Conservation (phyloP, 2,888 invertebrate genomes). For the Monochamus alternatus region DNA sequence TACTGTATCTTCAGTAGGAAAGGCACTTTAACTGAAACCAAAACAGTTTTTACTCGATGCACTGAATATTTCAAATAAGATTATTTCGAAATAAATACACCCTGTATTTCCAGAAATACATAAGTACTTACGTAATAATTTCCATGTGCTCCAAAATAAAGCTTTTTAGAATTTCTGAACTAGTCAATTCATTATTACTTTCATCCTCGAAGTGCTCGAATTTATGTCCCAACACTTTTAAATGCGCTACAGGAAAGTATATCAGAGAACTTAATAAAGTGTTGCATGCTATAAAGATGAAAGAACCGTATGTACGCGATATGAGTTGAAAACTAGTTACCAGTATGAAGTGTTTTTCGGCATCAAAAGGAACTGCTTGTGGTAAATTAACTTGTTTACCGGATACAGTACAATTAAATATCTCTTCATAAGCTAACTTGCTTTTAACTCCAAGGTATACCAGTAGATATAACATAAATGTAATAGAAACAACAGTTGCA, state of each 20-base stretch:
- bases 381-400: not conserved
- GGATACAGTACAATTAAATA: not conserved
- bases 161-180: not conserved
- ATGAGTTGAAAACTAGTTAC: not conserved
- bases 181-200: no score
- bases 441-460: not conserved
- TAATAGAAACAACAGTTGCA: not conserved
- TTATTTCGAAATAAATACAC: no score
- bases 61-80: no score
- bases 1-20: no score
- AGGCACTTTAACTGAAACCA: no score
- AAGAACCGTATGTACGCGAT: not conserved
- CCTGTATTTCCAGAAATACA: no score
- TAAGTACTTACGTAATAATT: slow-evolving; percentile 21
- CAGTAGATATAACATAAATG: not conserved
- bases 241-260: slow-evolving; percentile 5
- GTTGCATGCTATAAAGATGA: not conserved
- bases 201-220: not conserved
- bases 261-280: slow-evolving; percentile 7
- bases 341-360: not conserved
- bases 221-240: slow-evolving; percentile 12
- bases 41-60: no score
- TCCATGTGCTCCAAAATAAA: slow-evolving; percentile 31
- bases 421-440: not conserved
- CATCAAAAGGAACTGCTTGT: slow-evolving; percentile 9